Percentiles rank a stretch among this genome's conserved stretches.
Conservation (phyloP, 1,140 invertebrate species). For the Macrotrachela quadricornifera region DNA sequence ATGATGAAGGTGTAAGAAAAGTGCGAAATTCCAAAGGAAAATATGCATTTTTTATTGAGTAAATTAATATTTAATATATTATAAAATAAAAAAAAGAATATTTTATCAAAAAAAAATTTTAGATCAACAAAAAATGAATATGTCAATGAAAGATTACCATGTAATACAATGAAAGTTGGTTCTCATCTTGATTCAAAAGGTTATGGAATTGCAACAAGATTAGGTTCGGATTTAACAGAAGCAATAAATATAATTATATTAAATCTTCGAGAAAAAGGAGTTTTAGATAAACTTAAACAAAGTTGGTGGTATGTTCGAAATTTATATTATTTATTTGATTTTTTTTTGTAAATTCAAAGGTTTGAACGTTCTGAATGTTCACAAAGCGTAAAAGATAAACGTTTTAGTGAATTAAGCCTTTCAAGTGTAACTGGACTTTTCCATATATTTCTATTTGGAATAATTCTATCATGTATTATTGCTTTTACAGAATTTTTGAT, state of each 20-base stretch:
- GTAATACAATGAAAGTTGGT: constrained; percentile 80
- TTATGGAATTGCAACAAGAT: constrained; percentile 35
- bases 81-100: too few species aligned
- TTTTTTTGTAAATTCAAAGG: too few species aligned
- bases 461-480: too few species aligned
- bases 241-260: constrained; percentile 23
- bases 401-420: too few species aligned
- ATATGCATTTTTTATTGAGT: constrained; percentile 71
- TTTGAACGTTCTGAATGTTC: too few species aligned
- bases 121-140: constrained; percentile 80
- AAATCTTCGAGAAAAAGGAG: constrained; percentile 23
- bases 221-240: constrained; percentile 45
- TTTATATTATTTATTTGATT: too few species aligned
- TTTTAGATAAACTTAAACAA: constrained; percentile 18
- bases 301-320: constrained; percentile 43
- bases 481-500: too few species aligned
- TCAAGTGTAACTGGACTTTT: too few species aligned
- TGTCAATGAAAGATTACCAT: constrained; percentile 68
- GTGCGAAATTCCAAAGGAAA: constrained; percentile 37
- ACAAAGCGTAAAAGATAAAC: too few species aligned
- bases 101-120: too few species aligned
- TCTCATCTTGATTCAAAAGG: constrained; percentile 66
- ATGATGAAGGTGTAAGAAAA: constrained; percentile 13
- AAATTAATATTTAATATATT: too few species aligned
- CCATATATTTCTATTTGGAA: too few species aligned